Percentiles rank a stretch among this genome's conserved stretches.
Conservation (phyloP, 2,113 vertebrate species). For the Phylloscopus trochiloides region DNA sequence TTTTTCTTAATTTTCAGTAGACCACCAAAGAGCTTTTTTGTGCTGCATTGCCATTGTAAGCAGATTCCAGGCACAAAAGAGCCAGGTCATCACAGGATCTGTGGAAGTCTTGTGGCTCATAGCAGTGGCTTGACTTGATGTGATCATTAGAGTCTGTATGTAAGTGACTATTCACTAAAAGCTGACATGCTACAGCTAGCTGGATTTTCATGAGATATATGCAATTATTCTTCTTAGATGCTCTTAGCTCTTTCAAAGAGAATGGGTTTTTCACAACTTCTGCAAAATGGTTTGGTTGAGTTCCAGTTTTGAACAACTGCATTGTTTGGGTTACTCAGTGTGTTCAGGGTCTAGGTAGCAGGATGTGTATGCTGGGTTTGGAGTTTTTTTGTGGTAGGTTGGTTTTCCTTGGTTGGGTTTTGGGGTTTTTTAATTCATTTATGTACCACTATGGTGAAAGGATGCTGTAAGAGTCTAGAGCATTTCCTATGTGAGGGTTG, state of each 20-base stretch:
- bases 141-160: not conserved
- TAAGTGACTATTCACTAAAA: not conserved
- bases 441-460: not conserved
- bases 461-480: not conserved
- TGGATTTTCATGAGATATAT: not conserved
- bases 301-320: not conserved
- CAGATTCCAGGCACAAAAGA: not conserved
- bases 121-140: not conserved
- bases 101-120: not conserved
- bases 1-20: not conserved
- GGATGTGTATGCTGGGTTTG: accelerated
- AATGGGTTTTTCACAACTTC: not conserved
- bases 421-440: not conserved
- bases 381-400: not conserved
- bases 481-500: not conserved
- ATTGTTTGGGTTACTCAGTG: not conserved
- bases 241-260: not conserved
- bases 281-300: not conserved
- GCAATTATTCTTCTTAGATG: not conserved
- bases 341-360: not conserved
- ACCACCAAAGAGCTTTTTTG: not conserved
- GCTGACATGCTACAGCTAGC: not conserved
- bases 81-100: not conserved
- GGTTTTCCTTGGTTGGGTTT: not conserved
- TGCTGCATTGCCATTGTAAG: not conserved